Conservation (phyloP, 2,113 vertebrate genomes). For the Seriola dumerili region DNA sequence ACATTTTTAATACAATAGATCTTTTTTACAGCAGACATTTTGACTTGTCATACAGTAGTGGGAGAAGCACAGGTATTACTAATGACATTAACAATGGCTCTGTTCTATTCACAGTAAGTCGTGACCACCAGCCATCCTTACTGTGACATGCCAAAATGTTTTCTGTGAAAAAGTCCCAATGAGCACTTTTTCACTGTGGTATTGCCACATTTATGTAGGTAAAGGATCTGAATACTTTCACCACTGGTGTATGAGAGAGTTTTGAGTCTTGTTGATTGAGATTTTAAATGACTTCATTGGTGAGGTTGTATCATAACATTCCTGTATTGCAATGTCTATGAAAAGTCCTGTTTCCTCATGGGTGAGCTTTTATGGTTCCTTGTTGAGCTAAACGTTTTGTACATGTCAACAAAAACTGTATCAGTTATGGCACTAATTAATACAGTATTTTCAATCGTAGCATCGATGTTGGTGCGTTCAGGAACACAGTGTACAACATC, state of each 20-base stretch:
- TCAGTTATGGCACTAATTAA: not conserved
- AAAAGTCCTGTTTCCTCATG: not conserved
- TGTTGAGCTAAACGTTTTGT: not conserved
- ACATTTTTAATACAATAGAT: no score
- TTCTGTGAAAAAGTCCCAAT: not conserved
- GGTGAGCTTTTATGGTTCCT: not conserved
- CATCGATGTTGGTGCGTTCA: not conserved
- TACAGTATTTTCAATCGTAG: not conserved
- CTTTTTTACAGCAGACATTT: no score
- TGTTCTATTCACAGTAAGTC: not conserved
- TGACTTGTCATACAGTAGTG: no score
- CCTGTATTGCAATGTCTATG: no score
- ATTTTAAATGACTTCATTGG: no score
- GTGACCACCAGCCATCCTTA: not conserved
- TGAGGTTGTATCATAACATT: not conserved
- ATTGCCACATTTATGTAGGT: not conserved
- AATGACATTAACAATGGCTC: not conserved
- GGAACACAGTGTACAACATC: not conserved
- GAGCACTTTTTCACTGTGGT: not conserved
- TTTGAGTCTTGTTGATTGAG: no score
- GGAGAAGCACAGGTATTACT: not conserved
- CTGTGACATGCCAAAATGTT: not conserved
- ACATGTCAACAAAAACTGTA: not conserved
- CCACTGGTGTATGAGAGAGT: no score
- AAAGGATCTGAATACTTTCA: not conserved